Conservation (phyloP, 2,797 vertebrate species). For the Steatocranus sp. region DNA sequence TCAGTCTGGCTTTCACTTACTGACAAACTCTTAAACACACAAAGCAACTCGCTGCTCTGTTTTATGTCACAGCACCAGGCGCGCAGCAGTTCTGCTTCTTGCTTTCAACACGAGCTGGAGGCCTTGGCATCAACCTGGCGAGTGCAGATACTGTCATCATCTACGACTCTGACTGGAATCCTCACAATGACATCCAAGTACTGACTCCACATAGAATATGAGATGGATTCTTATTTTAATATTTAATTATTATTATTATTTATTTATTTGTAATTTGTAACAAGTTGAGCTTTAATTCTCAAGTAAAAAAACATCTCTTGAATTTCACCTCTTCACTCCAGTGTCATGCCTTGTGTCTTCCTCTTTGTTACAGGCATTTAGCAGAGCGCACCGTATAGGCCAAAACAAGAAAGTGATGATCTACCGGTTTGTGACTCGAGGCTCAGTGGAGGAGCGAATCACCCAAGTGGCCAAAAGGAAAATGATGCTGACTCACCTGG, state of each 20-base stretch:
- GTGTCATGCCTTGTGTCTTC: neutral
- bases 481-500: slow-evolving; percentile 98
- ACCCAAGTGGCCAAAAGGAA: slow-evolving; percentile 98
- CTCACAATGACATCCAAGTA: slow-evolving; percentile 97
- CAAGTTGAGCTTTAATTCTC: neutral
- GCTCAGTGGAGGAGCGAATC: slow-evolving; percentile 95
- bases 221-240: neutral
- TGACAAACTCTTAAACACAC: neutral
- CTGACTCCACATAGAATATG: neutral
- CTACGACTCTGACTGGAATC: slow-evolving; percentile 98
- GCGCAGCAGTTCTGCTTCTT: slow-evolving; percentile 98
- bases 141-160: slow-evolving; percentile 96
- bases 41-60: neutral
- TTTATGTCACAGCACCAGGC: slow-evolving; percentile 82
- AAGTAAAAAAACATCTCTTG: fast-evolving
- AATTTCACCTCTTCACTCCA: neutral
- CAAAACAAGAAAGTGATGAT: slow-evolving; percentile 99
- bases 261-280: neutral
- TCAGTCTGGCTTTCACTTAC: neutral
- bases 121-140: slow-evolving; percentile 94
- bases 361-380: slow-evolving; percentile 84
- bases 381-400: slow-evolving; percentile 94
- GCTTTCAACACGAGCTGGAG: slow-evolving; percentile 92
- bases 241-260: neutral
- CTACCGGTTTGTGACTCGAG: slow-evolving; percentile 95